Conservation (phyloP, 2,797 vertebrate genomes). For the Myotis myotis region DNA sequence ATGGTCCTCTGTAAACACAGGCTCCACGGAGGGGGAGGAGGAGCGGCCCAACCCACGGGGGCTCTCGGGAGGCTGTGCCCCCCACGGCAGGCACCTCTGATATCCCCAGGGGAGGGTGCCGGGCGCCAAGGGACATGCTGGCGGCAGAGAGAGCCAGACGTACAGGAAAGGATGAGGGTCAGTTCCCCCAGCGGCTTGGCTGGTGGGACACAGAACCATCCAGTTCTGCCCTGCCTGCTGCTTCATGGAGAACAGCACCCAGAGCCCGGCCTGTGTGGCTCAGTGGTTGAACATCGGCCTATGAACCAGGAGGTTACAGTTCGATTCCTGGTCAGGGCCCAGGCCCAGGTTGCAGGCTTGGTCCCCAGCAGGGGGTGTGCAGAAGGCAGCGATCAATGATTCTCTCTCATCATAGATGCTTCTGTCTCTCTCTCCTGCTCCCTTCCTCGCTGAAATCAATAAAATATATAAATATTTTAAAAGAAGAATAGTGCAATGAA, state of each 20-base stretch:
- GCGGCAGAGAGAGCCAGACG: not conserved
- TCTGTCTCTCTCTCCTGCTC: no score
- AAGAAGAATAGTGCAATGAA: not conserved
- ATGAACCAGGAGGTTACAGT: no score
- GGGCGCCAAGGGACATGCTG: rapidly evolving
- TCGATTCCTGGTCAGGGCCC: no score
- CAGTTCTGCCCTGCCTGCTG: rapidly evolving
- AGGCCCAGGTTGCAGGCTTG: rapidly evolving
- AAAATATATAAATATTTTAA: not conserved
- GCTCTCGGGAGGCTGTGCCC: not conserved
- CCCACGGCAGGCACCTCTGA: not conserved
- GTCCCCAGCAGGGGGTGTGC: no score
- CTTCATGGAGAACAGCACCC: not conserved
- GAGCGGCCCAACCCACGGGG: rapidly evolving
- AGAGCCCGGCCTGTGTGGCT: no score
- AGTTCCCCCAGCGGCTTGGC: not conserved
- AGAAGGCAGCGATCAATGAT: no score
- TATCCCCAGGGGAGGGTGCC: not conserved
- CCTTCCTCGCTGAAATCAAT: no score
- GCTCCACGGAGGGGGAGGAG: not conserved
- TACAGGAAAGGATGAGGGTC: not conserved
- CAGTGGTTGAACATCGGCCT: no score
- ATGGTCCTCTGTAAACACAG: constrained; percentile 40
- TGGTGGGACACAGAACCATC: not conserved
- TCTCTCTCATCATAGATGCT: no score